Evolutionary conservation across 2,888 invertebrate genomes (phyloP).

Genomic region (Chymomyza procnemis): DNA sequence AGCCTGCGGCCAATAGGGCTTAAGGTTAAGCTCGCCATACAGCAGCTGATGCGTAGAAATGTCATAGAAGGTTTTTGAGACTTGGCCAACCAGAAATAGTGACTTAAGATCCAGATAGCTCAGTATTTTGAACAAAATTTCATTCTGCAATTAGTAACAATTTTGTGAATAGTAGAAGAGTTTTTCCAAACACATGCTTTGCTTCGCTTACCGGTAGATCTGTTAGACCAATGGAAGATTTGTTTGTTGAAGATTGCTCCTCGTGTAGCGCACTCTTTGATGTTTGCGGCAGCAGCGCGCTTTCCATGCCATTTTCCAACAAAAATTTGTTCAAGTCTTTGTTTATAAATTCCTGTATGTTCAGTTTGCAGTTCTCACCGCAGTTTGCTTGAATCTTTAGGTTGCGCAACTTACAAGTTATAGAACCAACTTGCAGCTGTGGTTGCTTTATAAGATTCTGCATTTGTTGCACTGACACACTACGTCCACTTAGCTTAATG

Average conservation of each 20-base stretch:
- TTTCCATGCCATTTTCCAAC: slow-evolving; percentile 40
- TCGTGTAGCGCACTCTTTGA: slow-evolving; percentile 6
- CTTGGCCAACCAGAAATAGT: slow-evolving; percentile 86
- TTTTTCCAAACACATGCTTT: too few relatives aligned
- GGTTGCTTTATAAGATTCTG: slow-evolving; percentile 62
- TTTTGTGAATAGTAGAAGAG: too few relatives aligned
- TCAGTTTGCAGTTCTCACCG: slow-evolving; percentile 66
- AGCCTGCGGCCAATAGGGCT: slow-evolving; percentile 89
- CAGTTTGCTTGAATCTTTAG: slow-evolving; percentile 75
- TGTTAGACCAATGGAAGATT: slow-evolving; percentile 47
- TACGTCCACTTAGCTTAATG: slow-evolving; percentile 86
- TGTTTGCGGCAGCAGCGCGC: slow-evolving; percentile 29
- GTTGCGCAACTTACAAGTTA: slow-evolving; percentile 75
- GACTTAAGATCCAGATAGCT: slow-evolving; percentile 89
- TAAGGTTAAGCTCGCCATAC: slow-evolving; percentile 88
- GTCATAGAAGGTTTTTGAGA: slow-evolving; percentile 86
- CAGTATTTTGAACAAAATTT: slow-evolving; percentile 89
- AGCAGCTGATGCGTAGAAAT: slow-evolving; percentile 87
- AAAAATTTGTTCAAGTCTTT: slow-evolving; percentile 77
- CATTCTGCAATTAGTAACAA: slow-evolving; percentile 83
- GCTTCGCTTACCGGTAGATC: slow-evolving; percentile 79
- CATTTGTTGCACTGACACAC: slow-evolving; percentile 65
- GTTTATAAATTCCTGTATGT: slow-evolving; percentile 75
- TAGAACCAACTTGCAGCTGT: slow-evolving; percentile 68
- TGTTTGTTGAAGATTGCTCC: neutral